Base-by-base conservation (phyloP, 1,140 invertebrate species). In the Penaeus chinensis region DNA sequence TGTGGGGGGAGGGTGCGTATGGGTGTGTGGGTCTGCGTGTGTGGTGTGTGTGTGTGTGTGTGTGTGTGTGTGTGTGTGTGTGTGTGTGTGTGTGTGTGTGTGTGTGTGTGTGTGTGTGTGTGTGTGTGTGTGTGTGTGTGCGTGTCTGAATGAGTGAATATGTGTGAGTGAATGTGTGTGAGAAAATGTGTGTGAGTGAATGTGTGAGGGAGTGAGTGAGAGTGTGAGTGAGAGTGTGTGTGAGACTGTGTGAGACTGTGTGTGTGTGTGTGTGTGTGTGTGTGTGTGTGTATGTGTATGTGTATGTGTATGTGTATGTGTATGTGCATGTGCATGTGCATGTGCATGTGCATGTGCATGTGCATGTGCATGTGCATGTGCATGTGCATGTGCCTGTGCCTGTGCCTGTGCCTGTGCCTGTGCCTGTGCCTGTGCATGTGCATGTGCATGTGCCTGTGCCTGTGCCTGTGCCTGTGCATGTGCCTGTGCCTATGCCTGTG, bases 1-100 rank as follows among this genome's bases (percentile, higher is more conserved):
- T 32, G 32, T 32, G 32, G 0, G 32, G 0, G 32, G n/a, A n/a
- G n/a, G n/a, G n/a, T n/a, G n/a, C n/a, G n/a, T n/a, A n/a, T n/a
- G n/a, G n/a, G n/a, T n/a, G n/a, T n/a, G n/a, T n/a, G n/a, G n/a
- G n/a, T n/a, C n/a, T 32, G 32, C 2, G 32, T 32, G 32, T 32
- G 32, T 32, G n/a, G 32, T 32, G 32, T 32, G 32, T 32, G 32
- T 32, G 32, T 32, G 2, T 32, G 32, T 32, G 32, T 32, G 32
- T 32, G 32, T 32, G 32, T 32, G 32, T 32, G 32, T 32, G n/a
- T 78, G n/a, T 78, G n/a, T 78, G 76, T 78, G 76, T 78, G 76
- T 78, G 76, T 78, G 76, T 78, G 76, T 78, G 76, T 78, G 71
- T 76, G 71, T 76, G 24, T 76, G 71, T 76, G 71, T 76, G 71